These are phyloP conservation scores for Pseudolaguvia tuberculata DNA, from an alignment of 2,113 vertebrate genomes.

Conservation along the genomic window DNA sequence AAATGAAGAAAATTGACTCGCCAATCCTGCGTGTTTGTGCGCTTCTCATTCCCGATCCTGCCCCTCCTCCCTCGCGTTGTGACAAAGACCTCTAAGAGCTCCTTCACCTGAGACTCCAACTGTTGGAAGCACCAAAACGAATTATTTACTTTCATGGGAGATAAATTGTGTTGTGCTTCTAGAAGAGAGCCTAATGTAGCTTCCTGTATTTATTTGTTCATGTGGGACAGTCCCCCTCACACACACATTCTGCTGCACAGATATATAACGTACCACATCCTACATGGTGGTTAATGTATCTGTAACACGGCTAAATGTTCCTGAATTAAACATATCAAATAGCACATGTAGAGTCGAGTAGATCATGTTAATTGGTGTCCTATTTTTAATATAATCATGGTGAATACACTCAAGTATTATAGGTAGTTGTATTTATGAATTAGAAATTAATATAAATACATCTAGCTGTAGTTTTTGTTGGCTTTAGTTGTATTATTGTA, in stretches of 20 bases:
- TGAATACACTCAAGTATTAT: background rate
- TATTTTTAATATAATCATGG: background rate
- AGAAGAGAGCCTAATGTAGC: conserved; percentile 42
- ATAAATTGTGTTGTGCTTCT: conserved; percentile 44
- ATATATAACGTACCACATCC: conserved; percentile 36
- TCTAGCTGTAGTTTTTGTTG: too few relatives aligned
- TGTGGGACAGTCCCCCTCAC: background rate
- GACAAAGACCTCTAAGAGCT: conserved; percentile 24
- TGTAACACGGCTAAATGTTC: conserved; percentile 23
- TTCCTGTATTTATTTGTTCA: conserved; percentile 48
- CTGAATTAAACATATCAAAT: background rate
- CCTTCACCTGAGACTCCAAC: conserved; percentile 7
- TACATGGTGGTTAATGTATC: conserved; percentile 29
- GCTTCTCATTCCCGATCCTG: too few relatives aligned
- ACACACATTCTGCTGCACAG: background rate
- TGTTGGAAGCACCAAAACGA: conserved; percentile 38
- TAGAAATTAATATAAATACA: too few relatives aligned
- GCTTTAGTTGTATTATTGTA: too few relatives aligned
- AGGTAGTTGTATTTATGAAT: background rate
- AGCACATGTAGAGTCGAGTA: background rate
- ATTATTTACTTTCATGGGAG: conserved; percentile 38
- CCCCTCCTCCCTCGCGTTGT: too few relatives aligned
- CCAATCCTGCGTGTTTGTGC: too few relatives aligned
- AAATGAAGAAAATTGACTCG: too few relatives aligned
- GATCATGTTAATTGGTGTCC: background rate